phyloP scores from a whole-genome alignment of 2,113 vertebrate genomes.

The Patagioenas fasciata region DNA sequence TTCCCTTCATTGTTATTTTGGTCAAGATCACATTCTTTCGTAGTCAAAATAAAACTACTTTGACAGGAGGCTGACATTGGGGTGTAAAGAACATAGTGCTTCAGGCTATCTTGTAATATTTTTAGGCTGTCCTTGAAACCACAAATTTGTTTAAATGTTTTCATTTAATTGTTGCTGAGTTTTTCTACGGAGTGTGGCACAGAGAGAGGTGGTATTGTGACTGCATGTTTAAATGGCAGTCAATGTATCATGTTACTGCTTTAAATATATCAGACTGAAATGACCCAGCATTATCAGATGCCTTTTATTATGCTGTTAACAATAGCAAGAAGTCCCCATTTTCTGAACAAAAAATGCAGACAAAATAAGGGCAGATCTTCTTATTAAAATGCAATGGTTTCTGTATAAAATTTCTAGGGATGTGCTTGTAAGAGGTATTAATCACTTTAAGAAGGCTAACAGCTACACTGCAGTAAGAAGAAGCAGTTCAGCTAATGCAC shows the following conservation, averaged over 20 bases:
- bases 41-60: background rate
- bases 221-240: constrained; percentile 8
- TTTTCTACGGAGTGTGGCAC: background rate
- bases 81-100: background rate
- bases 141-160: background rate
- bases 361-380: background rate
- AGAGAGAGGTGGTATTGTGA: background rate
- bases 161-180: background rate
- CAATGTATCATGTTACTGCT: background rate
- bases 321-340: background rate
- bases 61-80: background rate
- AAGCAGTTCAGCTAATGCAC: background rate
- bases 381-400: background rate
- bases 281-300: background rate
- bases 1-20: background rate
- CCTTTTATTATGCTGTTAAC: background rate
- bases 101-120: background rate
- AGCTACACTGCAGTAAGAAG: background rate
- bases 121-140: constrained; percentile 17
- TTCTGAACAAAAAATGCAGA: background rate
- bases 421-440: constrained; percentile 11
- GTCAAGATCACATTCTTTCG: background rate
- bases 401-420: background rate
- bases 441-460: constrained; percentile 23
- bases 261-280: background rate